A percentile compares a stretch with the other conserved stretches of the same genome.
Conservation (phyloP, 1,140 invertebrate genomes). For the Scylla paramamosain region DNA sequence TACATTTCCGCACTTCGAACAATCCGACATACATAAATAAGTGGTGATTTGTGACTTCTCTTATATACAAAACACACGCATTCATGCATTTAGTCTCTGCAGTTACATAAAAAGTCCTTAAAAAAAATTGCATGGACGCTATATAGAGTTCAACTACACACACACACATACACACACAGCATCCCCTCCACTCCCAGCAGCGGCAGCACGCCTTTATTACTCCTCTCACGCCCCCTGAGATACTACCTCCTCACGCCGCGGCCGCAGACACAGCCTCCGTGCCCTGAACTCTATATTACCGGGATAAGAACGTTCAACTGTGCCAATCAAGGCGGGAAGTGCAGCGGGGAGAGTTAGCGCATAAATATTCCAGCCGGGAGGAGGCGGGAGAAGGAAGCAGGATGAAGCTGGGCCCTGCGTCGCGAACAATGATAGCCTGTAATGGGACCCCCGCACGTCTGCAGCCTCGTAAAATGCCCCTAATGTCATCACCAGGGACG, state of each 20-base stretch:
- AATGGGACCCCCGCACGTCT: not conserved
- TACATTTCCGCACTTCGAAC: no score
- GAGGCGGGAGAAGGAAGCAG: no score
- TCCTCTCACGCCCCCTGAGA: not conserved
- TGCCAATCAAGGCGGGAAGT: not conserved
- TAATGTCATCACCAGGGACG: not conserved
- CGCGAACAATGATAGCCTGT: not conserved
- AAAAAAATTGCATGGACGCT: no score
- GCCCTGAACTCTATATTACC: not conserved
- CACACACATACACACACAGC: no score
- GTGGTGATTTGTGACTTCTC: no score
- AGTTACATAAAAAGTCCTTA: no score
- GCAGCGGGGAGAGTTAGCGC: not conserved
- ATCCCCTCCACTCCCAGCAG: not conserved
- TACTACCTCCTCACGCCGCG: not conserved
- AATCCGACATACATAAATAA: no score
- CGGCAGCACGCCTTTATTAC: not conserved
- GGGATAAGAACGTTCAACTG: not conserved
- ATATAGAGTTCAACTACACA: no score
- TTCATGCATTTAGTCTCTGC: no score
- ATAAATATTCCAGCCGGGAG: not conserved
- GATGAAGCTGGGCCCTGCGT: not conserved
- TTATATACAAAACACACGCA: no score
- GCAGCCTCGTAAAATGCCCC: not conserved
- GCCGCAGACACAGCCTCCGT: not conserved